Evolutionary conservation across 2,888 invertebrate species (phyloP).

Genomic region (Cyclophora albipunctata): DNA sequence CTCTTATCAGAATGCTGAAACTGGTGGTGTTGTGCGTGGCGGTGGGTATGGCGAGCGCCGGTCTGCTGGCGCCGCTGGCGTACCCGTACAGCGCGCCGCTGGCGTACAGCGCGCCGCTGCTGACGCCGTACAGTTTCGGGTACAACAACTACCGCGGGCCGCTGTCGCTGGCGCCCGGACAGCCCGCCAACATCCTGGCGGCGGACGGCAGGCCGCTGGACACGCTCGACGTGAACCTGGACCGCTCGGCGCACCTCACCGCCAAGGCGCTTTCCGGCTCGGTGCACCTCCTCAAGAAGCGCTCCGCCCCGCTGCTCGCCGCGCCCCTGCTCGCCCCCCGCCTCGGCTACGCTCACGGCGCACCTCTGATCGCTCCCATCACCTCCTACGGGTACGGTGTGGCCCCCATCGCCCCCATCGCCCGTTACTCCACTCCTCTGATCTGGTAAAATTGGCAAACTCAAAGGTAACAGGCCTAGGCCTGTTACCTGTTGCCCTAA

Average conservation of each 20-base stretch:
- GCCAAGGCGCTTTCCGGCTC: constrained; percentile 42
- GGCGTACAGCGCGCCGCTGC: constrained; percentile 6
- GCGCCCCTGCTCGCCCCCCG: constrained; percentile 17
- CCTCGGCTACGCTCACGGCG: constrained; percentile 2
- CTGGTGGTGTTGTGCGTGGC: constrained; percentile 79
- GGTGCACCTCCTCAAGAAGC: constrained; percentile 46
- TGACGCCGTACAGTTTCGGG: constrained; percentile 1
- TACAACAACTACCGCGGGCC: constrained; percentile 17
- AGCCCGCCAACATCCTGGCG: constrained; percentile 56
- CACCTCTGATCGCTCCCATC: constrained; percentile 11
- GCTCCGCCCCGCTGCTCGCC: constrained; percentile 28
- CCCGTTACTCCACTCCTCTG: constrained; percentile 8
- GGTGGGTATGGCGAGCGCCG: constrained; percentile 65
- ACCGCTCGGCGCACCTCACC: constrained; percentile 51
- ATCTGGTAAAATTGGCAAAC: neutral
- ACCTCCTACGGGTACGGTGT: constrained; percentile 3
- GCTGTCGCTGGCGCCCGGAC: constrained; percentile 42
- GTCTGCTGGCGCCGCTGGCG: constrained; percentile 12
- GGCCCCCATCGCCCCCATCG: too few relatives aligned
- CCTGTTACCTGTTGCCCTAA: too few relatives aligned
- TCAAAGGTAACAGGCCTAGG: too few relatives aligned
- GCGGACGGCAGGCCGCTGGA: constrained; percentile 62
- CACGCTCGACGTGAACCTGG: constrained; percentile 60
- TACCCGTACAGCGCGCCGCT: constrained; percentile 28
- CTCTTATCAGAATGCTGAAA: constrained; percentile 65